Conservation (phyloP, 1,140 invertebrate genomes). For the Procambarus virginalis region DNA sequence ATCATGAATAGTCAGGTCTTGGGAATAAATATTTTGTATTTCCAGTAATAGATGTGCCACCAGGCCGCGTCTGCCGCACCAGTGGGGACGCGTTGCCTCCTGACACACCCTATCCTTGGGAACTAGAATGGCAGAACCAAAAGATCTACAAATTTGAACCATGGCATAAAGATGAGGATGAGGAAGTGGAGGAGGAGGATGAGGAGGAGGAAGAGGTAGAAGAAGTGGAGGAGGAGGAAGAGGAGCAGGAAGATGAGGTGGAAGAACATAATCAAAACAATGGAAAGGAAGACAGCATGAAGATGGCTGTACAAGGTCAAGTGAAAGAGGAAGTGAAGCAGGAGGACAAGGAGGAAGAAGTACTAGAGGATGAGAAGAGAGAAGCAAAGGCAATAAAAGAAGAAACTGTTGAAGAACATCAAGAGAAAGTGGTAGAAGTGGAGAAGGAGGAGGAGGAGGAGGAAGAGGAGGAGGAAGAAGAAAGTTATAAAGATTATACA, state of each 20-base stretch:
- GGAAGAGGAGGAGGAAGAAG: background rate
- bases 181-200: constrained; percentile 15
- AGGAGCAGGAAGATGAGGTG: constrained; percentile 8
- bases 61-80: constrained; percentile 5
- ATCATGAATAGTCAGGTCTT: no score
- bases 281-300: background rate
- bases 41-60: constrained; percentile 43
- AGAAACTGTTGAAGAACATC: background rate
- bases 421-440: background rate
- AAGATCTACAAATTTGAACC: constrained; percentile 63
- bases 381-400: background rate
- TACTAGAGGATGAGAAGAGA: background rate
- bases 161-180: constrained; percentile 14
- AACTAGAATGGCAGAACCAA: constrained; percentile 66
- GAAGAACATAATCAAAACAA: constrained; percentile 1
- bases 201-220: constrained; percentile 30
- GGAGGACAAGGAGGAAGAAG: constrained; percentile 4
- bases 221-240: constrained; percentile 36
- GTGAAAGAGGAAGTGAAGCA: background rate
- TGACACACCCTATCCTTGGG: constrained; percentile 67
- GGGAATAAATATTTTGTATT: background rate
- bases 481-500: background rate
- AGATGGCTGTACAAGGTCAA: constrained; percentile 3
- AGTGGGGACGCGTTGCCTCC: constrained; percentile 1
- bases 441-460: background rate